phyloP scores from a whole-genome alignment of 2,113 vertebrate species.

The Thunnus maccoyii region DNA sequence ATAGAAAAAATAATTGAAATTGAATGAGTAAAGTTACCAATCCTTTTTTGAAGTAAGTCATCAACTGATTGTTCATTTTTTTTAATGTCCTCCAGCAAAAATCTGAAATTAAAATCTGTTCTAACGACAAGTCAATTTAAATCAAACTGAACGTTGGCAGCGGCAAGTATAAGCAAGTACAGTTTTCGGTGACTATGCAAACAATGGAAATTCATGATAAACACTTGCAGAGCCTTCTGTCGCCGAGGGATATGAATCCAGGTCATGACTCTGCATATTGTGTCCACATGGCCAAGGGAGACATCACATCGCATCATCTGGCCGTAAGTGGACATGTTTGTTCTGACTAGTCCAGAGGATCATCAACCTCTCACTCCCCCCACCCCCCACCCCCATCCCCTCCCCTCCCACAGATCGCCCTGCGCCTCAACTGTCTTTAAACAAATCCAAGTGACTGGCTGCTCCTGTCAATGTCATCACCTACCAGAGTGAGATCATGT shows the following conservation, averaged over 20 bases:
- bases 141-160: conserved; percentile 44
- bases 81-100: conserved; percentile 27
- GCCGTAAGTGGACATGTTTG: conserved; percentile 69
- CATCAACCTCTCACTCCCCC: conserved; percentile 32
- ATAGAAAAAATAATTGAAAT: conserved; percentile 59
- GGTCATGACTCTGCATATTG: conserved; percentile 69
- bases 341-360: conserved; percentile 69
- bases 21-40: conserved; percentile 38
- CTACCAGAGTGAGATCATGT: conserved; percentile 61
- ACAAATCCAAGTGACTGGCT: conserved; percentile 67
- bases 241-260: conserved; percentile 35
- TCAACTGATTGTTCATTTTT: conserved; percentile 28
- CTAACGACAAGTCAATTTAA: conserved; percentile 51
- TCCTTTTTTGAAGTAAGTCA: conserved; percentile 37
- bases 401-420: conserved; percentile 30
- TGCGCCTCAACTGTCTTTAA: conserved; percentile 59
- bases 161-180: conserved; percentile 15
- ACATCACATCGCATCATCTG: conserved; percentile 69
- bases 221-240: conserved; percentile 30
- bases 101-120: conserved; percentile 61
- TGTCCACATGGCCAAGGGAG: conserved; percentile 58
- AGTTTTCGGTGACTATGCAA: conserved; percentile 25
- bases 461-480: conserved; percentile 70
- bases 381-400: neutral
- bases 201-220: conserved; percentile 42